Percentiles rank a stretch among this genome's conserved stretches.
phyloP scores from a whole-genome alignment of 2,113 vertebrate genomes.

The Acinonyx jubatus region DNA sequence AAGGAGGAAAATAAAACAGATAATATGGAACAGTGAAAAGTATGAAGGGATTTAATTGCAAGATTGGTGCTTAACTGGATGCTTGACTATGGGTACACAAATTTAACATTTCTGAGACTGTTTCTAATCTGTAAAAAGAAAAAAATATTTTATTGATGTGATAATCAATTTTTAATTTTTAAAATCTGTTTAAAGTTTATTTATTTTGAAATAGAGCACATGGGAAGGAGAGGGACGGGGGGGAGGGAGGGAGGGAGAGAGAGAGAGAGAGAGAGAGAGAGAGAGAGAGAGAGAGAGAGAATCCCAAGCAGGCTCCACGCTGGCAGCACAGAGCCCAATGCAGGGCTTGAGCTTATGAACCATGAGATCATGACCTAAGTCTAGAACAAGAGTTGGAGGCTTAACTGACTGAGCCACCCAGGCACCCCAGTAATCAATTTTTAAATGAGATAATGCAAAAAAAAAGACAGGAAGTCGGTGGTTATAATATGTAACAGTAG shows the following conservation, averaged over 20 bases:
- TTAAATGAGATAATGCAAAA: not conserved
- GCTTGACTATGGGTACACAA: not conserved
- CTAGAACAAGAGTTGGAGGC: too few species aligned
- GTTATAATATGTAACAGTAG: not conserved
- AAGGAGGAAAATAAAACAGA: not conserved
- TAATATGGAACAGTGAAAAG: not conserved
- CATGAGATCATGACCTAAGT: too few species aligned
- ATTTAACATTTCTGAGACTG: not conserved
- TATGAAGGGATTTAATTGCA: not conserved
- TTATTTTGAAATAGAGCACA: too few species aligned
- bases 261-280: too few species aligned
- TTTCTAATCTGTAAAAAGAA: not conserved
- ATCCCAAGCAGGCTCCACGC: too few species aligned
- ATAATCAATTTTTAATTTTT: not conserved
- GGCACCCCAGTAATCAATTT: not conserved
- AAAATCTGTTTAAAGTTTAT: too few species aligned
- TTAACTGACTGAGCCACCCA: too few species aligned
- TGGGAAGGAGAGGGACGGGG: too few species aligned
- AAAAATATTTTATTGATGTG: not conserved
- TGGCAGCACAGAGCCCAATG: too few species aligned
- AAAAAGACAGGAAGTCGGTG: not conserved
- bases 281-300: too few species aligned
- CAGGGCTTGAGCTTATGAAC: too few species aligned
- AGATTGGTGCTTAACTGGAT: not conserved
- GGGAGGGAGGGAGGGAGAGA: accelerated